These are phyloP conservation scores for Grammomys dolichurus DNA, from an alignment of 2,113 vertebrate species.

Conservation along the genomic window DNA sequence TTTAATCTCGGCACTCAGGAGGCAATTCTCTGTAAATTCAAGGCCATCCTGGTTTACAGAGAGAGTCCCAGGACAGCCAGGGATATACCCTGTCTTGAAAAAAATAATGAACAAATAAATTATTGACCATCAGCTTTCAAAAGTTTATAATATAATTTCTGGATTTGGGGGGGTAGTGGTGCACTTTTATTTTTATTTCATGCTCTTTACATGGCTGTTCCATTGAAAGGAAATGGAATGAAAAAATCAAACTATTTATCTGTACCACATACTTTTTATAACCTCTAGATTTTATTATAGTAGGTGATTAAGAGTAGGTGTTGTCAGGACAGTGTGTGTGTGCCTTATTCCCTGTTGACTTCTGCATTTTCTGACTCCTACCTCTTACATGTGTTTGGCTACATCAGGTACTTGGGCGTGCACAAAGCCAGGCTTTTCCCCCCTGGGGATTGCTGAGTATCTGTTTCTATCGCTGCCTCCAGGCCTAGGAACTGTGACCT, in stretches of 20 bases:
- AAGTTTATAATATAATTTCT: constrained; percentile 48
- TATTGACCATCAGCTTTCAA: not conserved
- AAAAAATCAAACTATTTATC: not conserved
- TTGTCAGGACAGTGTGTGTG: not conserved
- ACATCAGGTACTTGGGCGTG: not conserved
- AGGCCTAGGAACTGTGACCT: not conserved
- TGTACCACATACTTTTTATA: not conserved
- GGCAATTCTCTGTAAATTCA: not conserved
- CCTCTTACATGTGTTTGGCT: not conserved
- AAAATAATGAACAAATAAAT: not conserved
- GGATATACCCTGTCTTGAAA: not conserved
- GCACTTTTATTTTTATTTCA: not conserved
- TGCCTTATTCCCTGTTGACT: not conserved
- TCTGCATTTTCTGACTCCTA: not conserved
- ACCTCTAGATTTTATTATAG: not conserved
- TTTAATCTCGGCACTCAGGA: not conserved
- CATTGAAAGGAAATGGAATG: not conserved
- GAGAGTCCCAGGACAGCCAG: not conserved
- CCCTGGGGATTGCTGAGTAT: not conserved
- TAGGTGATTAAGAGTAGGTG: not conserved
- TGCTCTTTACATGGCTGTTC: not conserved
- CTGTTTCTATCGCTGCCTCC: not conserved
- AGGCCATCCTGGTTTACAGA: not conserved
- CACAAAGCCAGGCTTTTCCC: not conserved
- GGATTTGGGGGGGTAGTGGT: not conserved